These are phyloP conservation scores for Hystrix brachyura DNA, from an alignment of 2,113 vertebrate species.

Conservation along the genomic window DNA sequence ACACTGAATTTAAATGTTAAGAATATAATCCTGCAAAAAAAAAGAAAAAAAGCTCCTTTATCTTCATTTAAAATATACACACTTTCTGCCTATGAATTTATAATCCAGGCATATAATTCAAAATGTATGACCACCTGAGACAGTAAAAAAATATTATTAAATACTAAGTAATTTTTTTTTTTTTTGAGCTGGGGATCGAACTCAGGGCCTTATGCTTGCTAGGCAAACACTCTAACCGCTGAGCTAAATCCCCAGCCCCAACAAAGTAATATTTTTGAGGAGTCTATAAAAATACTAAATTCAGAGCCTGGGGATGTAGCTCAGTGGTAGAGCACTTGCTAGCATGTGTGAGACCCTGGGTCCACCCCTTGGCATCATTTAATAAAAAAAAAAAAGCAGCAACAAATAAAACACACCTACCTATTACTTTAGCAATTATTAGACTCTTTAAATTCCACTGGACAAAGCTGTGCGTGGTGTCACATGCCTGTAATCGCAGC, in stretches of 20 bases:
- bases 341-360: not conserved
- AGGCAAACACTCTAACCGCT: too few species aligned
- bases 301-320: not conserved
- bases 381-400: not conserved
- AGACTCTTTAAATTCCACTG: not conserved
- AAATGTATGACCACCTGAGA: conserved; percentile 10
- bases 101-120: conserved; percentile 14
- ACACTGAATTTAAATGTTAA: conserved; percentile 37
- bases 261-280: not conserved
- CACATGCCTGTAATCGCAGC: not conserved
- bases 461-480: not conserved
- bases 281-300: conserved; percentile 14
- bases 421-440: conserved; percentile 7
- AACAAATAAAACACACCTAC: conserved; percentile 8
- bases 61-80: conserved; percentile 34
- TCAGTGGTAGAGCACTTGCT: not conserved
- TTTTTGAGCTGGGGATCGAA: too few species aligned
- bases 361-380: not conserved
- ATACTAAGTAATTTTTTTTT: not conserved
- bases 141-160: conserved; percentile 40
- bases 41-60: not conserved
- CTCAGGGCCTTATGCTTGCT: too few species aligned
- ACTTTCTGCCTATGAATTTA: conserved; percentile 12
- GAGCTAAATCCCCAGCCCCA: too few species aligned
- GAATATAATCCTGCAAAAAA: conserved; percentile 8